phyloP scores from a whole-genome alignment of 2,797 vertebrate species.

The Forpus xanthops region DNA sequence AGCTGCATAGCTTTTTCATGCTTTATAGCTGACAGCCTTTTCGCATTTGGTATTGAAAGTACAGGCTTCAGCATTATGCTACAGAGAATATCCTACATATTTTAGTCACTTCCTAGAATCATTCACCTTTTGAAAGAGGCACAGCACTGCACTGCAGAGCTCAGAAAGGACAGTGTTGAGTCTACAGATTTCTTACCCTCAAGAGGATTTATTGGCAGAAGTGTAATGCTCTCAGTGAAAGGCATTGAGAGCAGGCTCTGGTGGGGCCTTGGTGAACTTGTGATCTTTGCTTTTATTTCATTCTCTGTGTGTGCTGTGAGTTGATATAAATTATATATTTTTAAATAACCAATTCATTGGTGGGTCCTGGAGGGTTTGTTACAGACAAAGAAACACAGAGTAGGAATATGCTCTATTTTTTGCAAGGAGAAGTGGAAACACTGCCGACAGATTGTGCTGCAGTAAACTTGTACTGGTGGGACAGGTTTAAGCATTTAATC shows the following conservation, averaged over 20 bases:
- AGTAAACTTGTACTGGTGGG: conserved; percentile 10
- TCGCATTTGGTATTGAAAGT: not conserved
- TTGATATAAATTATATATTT: not conserved
- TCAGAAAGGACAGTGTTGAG: not conserved
- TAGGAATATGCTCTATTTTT: not conserved
- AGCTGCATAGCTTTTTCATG: not conserved
- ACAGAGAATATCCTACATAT: not conserved
- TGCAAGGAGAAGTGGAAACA: not conserved
- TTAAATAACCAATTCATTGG: not conserved
- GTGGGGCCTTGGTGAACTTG: not conserved
- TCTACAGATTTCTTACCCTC: not conserved
- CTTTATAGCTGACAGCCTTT: not conserved
- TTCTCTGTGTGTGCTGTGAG: not conserved
- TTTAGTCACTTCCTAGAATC: conserved; percentile 43
- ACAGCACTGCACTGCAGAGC: not conserved
- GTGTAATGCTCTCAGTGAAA: not conserved
- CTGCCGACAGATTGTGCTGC: not conserved
- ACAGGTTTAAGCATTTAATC: conserved; percentile 51
- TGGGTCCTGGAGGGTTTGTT: not conserved
- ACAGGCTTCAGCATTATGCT: not conserved
- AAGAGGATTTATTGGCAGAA: not conserved
- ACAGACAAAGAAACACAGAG: not conserved
- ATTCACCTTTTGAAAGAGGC: conserved; percentile 9
- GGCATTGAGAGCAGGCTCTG: not conserved
- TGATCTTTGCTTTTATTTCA: not conserved